These are phyloP conservation scores for Gadopsis marmoratus DNA, from an alignment of 2,797 vertebrate species.

Conservation along the genomic window DNA sequence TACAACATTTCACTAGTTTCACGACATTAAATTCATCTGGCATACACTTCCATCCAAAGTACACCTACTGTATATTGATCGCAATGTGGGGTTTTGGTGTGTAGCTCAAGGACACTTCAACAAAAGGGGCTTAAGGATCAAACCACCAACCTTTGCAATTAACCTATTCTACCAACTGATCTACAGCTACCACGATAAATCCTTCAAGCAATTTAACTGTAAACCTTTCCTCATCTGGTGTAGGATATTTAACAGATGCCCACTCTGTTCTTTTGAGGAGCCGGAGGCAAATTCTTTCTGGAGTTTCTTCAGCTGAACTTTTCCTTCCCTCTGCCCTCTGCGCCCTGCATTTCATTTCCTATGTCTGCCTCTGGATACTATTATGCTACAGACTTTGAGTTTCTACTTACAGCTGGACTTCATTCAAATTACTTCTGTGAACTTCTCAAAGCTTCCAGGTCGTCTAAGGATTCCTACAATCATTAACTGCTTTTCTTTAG, in stretches of 20 bases:
- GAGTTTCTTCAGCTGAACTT: conserved; percentile 42
- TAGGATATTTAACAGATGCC: conserved; percentile 33
- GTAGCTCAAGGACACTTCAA: background rate
- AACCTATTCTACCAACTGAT: conserved; percentile 17
- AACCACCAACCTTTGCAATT: conserved; percentile 12
- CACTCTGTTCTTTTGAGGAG: conserved; percentile 29
- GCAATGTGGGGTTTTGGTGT: background rate
- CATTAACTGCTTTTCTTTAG: conserved; percentile 13
- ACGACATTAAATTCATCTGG: background rate
- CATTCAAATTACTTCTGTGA: conserved; percentile 37
- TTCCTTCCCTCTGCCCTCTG: conserved; percentile 44
- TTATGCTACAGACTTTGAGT: conserved; percentile 38
- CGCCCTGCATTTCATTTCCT: conserved; percentile 39
- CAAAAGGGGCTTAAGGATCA: conserved; percentile 9
- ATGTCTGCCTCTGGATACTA: conserved; percentile 48
- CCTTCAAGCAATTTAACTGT: conserved; percentile 25
- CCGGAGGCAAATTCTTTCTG: conserved; percentile 40
- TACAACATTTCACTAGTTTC: background rate
- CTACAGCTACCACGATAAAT: background rate
- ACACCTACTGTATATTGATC: background rate
- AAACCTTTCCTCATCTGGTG: conserved; percentile 28
- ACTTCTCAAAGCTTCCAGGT: conserved; percentile 37
- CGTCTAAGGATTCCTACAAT: conserved; percentile 29
- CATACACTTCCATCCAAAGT: background rate
- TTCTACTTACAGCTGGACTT: conserved; percentile 32